Conservation (phyloP, 2,797 vertebrate genomes). For the Tolypeutes matacus region DNA sequence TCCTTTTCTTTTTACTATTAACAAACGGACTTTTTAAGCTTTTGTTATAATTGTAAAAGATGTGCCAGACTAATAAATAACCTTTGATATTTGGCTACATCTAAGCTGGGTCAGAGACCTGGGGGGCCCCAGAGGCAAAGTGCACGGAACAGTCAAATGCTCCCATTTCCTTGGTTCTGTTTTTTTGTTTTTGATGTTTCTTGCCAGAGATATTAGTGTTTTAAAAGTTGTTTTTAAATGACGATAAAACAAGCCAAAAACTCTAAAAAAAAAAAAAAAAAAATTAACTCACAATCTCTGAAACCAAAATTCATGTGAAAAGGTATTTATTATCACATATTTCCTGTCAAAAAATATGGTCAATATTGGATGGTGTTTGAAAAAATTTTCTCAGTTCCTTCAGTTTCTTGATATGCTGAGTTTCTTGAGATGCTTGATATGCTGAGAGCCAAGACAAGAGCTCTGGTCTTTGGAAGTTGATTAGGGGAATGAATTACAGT, state of each 20-base stretch:
- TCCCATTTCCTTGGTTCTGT: slow-evolving; percentile 3
- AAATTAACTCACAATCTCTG: slow-evolving; percentile 32
- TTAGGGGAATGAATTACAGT: background rate
- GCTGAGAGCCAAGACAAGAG: background rate
- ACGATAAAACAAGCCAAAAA: slow-evolving; percentile 79
- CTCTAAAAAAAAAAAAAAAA: too few species aligned
- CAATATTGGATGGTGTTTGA: slow-evolving; percentile 22
- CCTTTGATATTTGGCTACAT: background rate
- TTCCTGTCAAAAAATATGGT: slow-evolving; percentile 25
- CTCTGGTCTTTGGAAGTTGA: background rate
- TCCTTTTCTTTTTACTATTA: slow-evolving; percentile 51
- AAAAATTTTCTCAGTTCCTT: background rate
- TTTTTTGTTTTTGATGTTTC: background rate
- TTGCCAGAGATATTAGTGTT: slow-evolving; percentile 75
- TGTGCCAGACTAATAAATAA: background rate
- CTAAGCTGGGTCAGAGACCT: background rate
- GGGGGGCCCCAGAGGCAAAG: slow-evolving; percentile 8
- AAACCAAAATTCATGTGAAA: slow-evolving; percentile 19
- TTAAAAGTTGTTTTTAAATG: slow-evolving; percentile 84
- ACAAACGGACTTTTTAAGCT: background rate
- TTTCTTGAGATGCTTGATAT: background rate
- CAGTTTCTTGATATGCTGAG: background rate
- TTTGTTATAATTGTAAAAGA: slow-evolving; percentile 59
- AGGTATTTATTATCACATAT: slow-evolving; percentile 41
- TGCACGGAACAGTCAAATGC: slow-evolving; percentile 55